Base-by-base conservation (phyloP, 2,888 invertebrate genomes). In the Epinotia nisella region DNA sequence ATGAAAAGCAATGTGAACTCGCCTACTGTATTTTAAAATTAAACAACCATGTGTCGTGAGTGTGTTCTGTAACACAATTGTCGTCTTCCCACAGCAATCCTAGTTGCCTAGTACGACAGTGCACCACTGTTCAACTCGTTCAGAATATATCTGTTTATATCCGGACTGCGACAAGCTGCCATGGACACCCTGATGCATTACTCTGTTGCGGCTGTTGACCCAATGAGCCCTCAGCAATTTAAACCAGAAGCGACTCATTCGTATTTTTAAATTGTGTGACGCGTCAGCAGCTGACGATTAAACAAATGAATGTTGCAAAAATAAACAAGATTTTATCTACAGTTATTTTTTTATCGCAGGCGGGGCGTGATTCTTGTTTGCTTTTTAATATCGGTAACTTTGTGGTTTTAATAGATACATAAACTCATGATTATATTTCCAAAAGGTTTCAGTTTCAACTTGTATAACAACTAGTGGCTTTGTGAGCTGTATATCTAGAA, bases 171-270 rank as follows among this genome's bases (percentile, higher is more conserved):
- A 56, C 39, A 11, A 19, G 24, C 72, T 68, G 72, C 17, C 41
- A 51, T n/a, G 58, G 49, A 68, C 72, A 62, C 35, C 39, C 68
- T 68, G 72, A 73, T 68, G 55, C 21, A 73, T 56, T 39, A 24
- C 41, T 19, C 56, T 58, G 66, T 51, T n/a, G 39, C 41, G 21
- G 61, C 49, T 68, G 15, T 49, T 73, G 72, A 61, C 67, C 72
- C 51, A 65, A 58, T 59, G 49, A 41, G 58, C 56, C 19, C 56
- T 64, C 49, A 24, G 56, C 68, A 58, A 55, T 62, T 73, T 41
- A 62, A 72, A 41, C 19, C 62, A 66, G 55, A 29, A 55, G 55
- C 41, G 70, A 41, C 39, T 71, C 56, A 65, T 65, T 64, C n/a
- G 29, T 56, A 35, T 56, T 41, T 61, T 49, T 65, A 45, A 55